A percentile compares a stretch with the other conserved stretches of the same genome.
phyloP scores from a whole-genome alignment of 2,888 invertebrate species.

The Ceraclea dissimilis region DNA sequence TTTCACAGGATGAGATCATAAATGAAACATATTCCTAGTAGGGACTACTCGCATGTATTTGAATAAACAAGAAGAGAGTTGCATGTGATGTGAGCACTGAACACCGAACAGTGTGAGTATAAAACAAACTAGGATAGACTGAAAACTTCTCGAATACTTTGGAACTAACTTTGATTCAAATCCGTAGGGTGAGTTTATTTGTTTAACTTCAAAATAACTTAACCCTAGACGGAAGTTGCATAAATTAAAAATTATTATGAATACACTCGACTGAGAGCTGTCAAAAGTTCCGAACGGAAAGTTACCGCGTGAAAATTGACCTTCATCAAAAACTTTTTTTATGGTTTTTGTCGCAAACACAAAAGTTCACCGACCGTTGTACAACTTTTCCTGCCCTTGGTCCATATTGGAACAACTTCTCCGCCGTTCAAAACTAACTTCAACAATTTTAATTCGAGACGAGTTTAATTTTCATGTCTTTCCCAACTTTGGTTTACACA shows the following conservation, averaged over 20 bases:
- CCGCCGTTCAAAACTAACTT: conserved; percentile 19
- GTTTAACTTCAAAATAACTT: conserved; percentile 1
- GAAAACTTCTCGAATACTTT: background rate
- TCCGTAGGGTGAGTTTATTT: background rate
- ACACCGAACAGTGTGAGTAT: too few relatives aligned
- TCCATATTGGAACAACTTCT: conserved; percentile 22
- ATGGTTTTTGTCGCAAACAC: conserved; percentile 26
- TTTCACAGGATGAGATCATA: too few relatives aligned
- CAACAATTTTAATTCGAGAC: conserved; percentile 26
- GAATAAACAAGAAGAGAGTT: too few relatives aligned
- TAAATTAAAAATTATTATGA: conserved; percentile 1
- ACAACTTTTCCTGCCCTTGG: conserved; percentile 21
- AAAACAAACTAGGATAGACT: background rate
- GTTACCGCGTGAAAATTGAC: conserved; percentile 22
- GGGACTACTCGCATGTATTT: too few relatives aligned
- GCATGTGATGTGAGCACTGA: too few relatives aligned
- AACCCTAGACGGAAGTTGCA: conserved; percentile 1
- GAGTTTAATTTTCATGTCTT: conserved; percentile 26
- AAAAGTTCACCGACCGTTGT: conserved; percentile 24
- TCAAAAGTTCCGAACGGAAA: conserved; percentile 7
- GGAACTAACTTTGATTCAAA: conserved; percentile 1
- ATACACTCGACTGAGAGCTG: background rate
- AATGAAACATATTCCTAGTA: too few relatives aligned
- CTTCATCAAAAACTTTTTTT: conserved; percentile 26
- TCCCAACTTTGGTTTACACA: conserved; percentile 14